Base-by-base conservation (phyloP, 1,140 invertebrate genomes). In the Centruroides vittatus region DNA sequence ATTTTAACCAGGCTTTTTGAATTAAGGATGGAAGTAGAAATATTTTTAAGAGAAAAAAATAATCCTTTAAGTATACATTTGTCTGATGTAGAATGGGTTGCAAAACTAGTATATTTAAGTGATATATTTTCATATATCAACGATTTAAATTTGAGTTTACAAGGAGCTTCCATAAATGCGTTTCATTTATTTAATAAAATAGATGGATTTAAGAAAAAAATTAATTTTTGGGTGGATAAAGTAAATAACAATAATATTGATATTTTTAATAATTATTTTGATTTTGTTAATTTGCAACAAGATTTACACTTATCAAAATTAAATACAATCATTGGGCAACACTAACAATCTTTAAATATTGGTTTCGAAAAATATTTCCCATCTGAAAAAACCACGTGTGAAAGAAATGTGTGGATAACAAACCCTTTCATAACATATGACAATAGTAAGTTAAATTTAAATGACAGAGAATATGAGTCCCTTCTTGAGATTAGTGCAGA, bases 1-100 rank as follows among this genome's bases (percentile, higher is more conserved):
- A 72, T 70, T 69, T 63, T 72, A 64, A 69, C 59, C 66, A 64
- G 68, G 64, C 69, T 74, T 67, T 69, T 67, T 61, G 67, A 70
- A 63, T 23, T 56, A 56, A 56, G 8, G n/a, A n/a, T n/a, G n/a
- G n/a, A n/a, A n/a, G n/a, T n/a, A n/a, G n/a, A n/a, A n/a, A n/a
- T n/a, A n/a, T n/a, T n/a, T n/a, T n/a, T n/a, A n/a, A n/a, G n/a
- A n/a, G n/a, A n/a, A n/a, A n/a, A n/a, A n/a, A n/a, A n/a, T n/a
- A n/a, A n/a, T n/a, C n/a, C n/a, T n/a, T n/a, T n/a, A n/a, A n/a
- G n/a, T n/a, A n/a, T n/a, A n/a, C n/a, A n/a, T n/a, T n/a, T n/a
- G n/a, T n/a, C n/a, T n/a, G n/a, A n/a, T n/a, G n/a, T n/a, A n/a
- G n/a, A n/a, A n/a, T n/a, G n/a, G n/a, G n/a, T n/a, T n/a, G n/a